phyloP scores from a whole-genome alignment of 2,888 invertebrate genomes.

The Drosophila koepferae region DNA sequence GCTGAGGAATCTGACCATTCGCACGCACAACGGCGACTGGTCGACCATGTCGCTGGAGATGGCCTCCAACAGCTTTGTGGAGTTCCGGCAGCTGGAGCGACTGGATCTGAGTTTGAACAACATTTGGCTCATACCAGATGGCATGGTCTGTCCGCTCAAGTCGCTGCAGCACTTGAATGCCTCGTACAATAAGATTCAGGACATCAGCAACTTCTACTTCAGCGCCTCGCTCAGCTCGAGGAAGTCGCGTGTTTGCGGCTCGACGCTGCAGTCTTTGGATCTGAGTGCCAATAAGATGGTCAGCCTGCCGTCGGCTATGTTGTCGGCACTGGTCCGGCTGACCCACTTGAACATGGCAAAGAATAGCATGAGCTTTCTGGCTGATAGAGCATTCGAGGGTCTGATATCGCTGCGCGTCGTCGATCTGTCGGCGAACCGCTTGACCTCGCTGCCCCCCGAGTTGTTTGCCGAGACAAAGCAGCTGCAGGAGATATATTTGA shows the following conservation, averaged over 20 bases:
- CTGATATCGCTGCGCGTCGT: conserved; percentile 92
- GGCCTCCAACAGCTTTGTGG: conserved; percentile 91
- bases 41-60: conserved; percentile 94
- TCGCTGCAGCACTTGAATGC: conserved; percentile 93
- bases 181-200: conserved; percentile 94
- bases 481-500: conserved; percentile 94
- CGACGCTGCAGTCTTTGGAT: conserved; percentile 92
- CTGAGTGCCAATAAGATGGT: conserved; percentile 94
- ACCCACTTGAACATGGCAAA: conserved; percentile 93
- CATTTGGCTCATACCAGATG: conserved; percentile 94
- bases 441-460: conserved; percentile 94
- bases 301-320: conserved; percentile 92
- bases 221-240: conserved; percentile 87
- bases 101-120: conserved; percentile 95
- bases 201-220: conserved; percentile 94
- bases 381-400: conserved; percentile 93
- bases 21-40: conserved; percentile 94
- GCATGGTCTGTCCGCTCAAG: conserved; percentile 93
- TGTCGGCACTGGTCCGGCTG: conserved; percentile 91
- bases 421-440: conserved; percentile 95
- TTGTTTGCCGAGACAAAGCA: conserved; percentile 93
- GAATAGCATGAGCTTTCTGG: conserved; percentile 95
- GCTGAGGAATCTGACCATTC: conserved; percentile 93
- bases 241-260: conserved; percentile 84
- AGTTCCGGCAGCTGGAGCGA: conserved; percentile 92